phyloP scores from a whole-genome alignment of 2,797 vertebrate species.

The Scyliorhinus canicula region DNA sequence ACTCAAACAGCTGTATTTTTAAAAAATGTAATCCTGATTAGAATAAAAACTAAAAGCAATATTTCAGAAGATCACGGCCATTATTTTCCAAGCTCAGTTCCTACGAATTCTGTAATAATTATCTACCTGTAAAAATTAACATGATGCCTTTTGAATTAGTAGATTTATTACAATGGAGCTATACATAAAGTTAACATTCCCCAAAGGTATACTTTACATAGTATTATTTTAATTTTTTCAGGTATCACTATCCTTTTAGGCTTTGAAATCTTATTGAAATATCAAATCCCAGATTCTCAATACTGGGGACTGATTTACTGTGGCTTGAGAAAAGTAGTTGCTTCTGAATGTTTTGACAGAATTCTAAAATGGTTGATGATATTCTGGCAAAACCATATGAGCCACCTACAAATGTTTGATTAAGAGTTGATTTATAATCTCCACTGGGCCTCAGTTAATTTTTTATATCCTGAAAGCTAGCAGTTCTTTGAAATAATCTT shows the following conservation, averaged over 20 bases:
- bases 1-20: constrained; percentile 8
- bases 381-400: constrained; percentile 21
- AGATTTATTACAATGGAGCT: constrained; percentile 26
- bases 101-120: constrained; percentile 9
- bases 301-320: neutral
- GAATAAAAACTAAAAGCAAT: neutral
- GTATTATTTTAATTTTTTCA: neutral
- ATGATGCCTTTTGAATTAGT: constrained; percentile 11
- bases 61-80: neutral
- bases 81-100: neutral
- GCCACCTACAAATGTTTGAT: constrained; percentile 31
- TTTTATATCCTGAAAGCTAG: constrained; percentile 16
- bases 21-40: constrained; percentile 7
- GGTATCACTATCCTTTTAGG: neutral
- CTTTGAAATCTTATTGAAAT: neutral
- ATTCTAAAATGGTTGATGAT: neutral
- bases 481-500: constrained; percentile 15
- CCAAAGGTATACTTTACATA: constrained; percentile 16
- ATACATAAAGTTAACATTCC: constrained; percentile 9
- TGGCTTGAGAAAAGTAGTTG: neutral
- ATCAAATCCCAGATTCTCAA: constrained; percentile 12
- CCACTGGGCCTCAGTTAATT: constrained; percentile 20
- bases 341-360: neutral
- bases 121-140: constrained; percentile 33
- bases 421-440: constrained; percentile 4